These are phyloP conservation scores for Penaeus japonicus DNA, from an alignment of 1,140 invertebrate genomes.

Conservation along the genomic window DNA sequence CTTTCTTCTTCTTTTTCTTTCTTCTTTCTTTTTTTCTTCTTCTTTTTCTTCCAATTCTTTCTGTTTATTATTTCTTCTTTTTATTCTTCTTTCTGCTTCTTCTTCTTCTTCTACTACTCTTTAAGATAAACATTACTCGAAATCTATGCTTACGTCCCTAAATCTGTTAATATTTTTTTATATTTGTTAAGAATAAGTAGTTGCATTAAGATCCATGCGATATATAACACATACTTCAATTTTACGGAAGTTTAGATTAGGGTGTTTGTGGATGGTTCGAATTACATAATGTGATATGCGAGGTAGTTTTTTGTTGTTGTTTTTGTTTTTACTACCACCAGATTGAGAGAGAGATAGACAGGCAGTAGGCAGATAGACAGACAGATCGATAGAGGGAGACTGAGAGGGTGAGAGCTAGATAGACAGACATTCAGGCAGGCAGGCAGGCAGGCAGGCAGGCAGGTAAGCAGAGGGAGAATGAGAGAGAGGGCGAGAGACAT, in stretches of 20 bases:
- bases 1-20: neutral
- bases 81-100: neutral
- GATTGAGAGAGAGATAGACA: too few relatives aligned
- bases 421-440: neutral
- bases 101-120: neutral
- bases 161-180: too few relatives aligned
- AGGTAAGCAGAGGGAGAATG: neutral
- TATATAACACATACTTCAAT: too few relatives aligned
- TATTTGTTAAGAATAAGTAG: too few relatives aligned
- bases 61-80: neutral
- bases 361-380: neutral
- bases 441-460: neutral
- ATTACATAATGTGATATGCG: too few relatives aligned
- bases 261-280: too few relatives aligned
- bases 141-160: too few relatives aligned
- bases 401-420: neutral
- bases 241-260: too few relatives aligned
- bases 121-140: neutral
- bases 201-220: too few relatives aligned
- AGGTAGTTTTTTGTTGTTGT: too few relatives aligned
- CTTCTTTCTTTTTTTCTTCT: neutral
- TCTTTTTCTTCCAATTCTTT: neutral
- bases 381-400: neutral
- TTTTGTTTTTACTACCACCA: too few relatives aligned
- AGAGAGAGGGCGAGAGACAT: neutral